Base-by-base conservation (phyloP, 2,113 vertebrate genomes). In the Papio anubis region DNA sequence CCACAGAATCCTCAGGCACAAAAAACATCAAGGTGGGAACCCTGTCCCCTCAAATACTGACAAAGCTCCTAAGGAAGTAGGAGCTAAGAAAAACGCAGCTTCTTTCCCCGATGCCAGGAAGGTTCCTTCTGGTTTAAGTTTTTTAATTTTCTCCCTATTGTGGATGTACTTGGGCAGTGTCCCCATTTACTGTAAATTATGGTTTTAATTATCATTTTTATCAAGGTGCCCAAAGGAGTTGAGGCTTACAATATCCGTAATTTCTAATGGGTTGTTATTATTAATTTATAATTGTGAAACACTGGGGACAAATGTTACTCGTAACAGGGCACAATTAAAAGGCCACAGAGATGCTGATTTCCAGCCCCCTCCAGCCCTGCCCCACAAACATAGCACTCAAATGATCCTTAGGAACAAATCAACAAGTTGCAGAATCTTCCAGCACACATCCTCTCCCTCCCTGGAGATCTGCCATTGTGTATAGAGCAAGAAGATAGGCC, bases 141-240 rank as follows among this genome's bases (percentile, higher is more conserved):
- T 97, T 98, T 96, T 95, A 92, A 98, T 97, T 96, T 97, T 91
- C 95, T 95, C 80, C 82, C 92, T 30, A 84, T 72, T 90, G 75
- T 96, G 70, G 92, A 88, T 84, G 52, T 93, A 93, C 88, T 97
- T 88, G 83, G 96, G 93, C 97, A 84, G 17, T 93, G 95, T 97
- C 97, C 95, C 96, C 96, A 94, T 96, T 98, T 98, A 98, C 86
- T 96, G 93, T 98, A 97, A 98, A 98, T 98, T 97, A 98, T 98
- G 95, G 93, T 94, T 98, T 98, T 98, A 97, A 98, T 98, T 98
- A 98, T 97, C 97, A 98, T 97, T 97, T 98, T 98, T 98, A 98
- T 97, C 96, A 98, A 98, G 97, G 97, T 96, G 96, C 97, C 97
- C 98, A 97, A 90, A 98, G 97, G 97, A 98, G 83, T 45, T 68